These are phyloP conservation scores for Opisthograptis luteolata DNA, from an alignment of 2,888 invertebrate genomes.

Conservation along the genomic window DNA sequence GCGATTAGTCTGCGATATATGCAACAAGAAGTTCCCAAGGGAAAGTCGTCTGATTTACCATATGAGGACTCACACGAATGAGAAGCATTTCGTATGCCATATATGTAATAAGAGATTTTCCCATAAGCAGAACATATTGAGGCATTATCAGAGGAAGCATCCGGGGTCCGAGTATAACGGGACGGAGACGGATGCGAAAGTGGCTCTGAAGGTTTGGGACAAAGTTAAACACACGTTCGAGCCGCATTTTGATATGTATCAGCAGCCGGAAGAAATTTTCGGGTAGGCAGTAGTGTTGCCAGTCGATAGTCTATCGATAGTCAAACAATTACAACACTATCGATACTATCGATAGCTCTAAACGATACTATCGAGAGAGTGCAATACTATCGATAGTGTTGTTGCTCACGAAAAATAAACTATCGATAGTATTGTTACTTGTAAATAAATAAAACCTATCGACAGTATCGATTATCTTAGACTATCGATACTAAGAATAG, in stretches of 20 bases:
- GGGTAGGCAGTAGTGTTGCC: constrained; percentile 13
- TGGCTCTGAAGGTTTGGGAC: constrained; percentile 60
- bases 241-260: constrained; percentile 27
- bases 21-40: constrained; percentile 62
- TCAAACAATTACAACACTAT: too few relatives aligned
- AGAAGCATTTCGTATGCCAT: constrained; percentile 60
- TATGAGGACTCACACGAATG: constrained; percentile 61
- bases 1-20: constrained; percentile 60
- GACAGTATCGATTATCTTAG: too few relatives aligned
- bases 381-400: too few relatives aligned
- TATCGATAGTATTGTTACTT: too few relatives aligned
- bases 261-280: constrained; percentile 39
- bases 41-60: constrained; percentile 67
- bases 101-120: constrained; percentile 63
- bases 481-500: too few relatives aligned
- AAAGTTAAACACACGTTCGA: constrained; percentile 43
- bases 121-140: constrained; percentile 63
- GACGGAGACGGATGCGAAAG: constrained; percentile 60
- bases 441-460: too few relatives aligned
- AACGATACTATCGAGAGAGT: too few relatives aligned
- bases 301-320: too few relatives aligned
- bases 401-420: too few relatives aligned
- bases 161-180: constrained; percentile 53
- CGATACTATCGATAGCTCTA: too few relatives aligned
- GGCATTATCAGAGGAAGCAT: constrained; percentile 67